A percentile compares a stretch with the other conserved stretches of the same genome.
Conservation (phyloP, 2,113 vertebrate genomes). For the Colius striatus region DNA sequence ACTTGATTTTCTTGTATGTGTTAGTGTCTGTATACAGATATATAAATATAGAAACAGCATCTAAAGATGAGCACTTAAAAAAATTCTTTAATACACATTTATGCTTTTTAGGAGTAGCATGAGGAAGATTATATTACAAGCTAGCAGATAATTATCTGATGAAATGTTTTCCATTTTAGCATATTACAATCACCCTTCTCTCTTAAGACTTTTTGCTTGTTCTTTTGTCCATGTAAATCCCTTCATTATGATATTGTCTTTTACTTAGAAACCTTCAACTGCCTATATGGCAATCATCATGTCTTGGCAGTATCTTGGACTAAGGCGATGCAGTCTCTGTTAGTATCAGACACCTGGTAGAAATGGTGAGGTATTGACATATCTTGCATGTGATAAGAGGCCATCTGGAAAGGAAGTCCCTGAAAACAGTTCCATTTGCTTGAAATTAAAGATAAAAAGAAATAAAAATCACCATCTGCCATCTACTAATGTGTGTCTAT, state of each 20-base stretch:
- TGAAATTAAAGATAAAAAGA: background rate
- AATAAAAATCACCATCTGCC: background rate
- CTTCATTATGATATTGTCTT: constrained; percentile 10
- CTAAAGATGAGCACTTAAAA: background rate
- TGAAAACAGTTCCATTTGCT: background rate
- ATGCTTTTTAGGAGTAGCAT: background rate
- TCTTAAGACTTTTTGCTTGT: background rate
- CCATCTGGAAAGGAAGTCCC: background rate
- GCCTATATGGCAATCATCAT: background rate
- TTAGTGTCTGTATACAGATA: background rate
- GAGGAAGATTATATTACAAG: background rate
- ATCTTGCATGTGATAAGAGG: constrained; percentile 18
- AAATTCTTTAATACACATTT: background rate
- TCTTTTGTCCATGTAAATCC: background rate
- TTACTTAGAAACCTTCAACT: constrained; percentile 7
- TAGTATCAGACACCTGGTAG: constrained; percentile 40
- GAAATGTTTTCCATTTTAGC: background rate
- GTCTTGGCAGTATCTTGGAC: constrained; percentile 30
- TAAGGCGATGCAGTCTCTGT: background rate
- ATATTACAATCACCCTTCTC: background rate
- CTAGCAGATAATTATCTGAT: background rate
- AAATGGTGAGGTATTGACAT: constrained; percentile 19
- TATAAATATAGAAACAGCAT: background rate
- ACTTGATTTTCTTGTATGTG: background rate
- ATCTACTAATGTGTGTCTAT: background rate